Conservation (phyloP, 2,113 vertebrate species). For the Gallinago media region DNA sequence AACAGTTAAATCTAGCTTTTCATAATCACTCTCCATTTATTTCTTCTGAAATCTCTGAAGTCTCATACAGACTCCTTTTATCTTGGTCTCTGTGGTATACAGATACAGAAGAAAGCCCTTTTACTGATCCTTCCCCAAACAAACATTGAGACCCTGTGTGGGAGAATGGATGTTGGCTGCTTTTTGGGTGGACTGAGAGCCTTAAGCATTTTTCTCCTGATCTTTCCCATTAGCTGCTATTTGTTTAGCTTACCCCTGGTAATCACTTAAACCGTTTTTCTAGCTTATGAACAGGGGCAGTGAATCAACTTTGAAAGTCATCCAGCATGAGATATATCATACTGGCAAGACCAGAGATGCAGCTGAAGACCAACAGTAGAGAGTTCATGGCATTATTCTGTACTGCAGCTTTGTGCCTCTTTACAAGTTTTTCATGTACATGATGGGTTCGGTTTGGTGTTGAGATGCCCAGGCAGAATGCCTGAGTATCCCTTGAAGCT, state of each 20-base stretch:
- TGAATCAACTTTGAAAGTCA: slow-evolving; percentile 37
- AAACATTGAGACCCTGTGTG: neutral
- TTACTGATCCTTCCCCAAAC: slow-evolving; percentile 30
- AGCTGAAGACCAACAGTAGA: neutral
- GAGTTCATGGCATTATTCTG: neutral
- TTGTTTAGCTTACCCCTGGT: slow-evolving; percentile 48
- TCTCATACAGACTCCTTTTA: neutral
- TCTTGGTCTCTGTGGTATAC: slow-evolving; percentile 21
- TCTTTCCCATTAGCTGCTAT: slow-evolving; percentile 48
- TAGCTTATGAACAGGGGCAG: neutral
- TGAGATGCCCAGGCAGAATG: neutral
- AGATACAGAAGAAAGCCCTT: neutral
- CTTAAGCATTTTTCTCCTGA: slow-evolving; percentile 22
- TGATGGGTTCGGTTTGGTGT: neutral
- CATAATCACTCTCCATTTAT: slow-evolving; percentile 17
- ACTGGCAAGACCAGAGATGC: neutral
- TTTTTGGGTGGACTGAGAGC: neutral
- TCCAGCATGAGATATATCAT: neutral
- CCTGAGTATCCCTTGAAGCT: neutral
- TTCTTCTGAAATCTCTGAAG: neutral
- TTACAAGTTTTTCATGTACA: neutral
- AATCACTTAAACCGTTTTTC: slow-evolving; percentile 24
- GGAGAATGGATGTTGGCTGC: neutral
- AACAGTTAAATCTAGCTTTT: slow-evolving; percentile 35
- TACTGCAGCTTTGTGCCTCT: neutral